Evolutionary conservation across 30 jellyfish, hydroid and myxozoan genomes (phyloP).

Genomic region (Aurelia aurita): DNA sequence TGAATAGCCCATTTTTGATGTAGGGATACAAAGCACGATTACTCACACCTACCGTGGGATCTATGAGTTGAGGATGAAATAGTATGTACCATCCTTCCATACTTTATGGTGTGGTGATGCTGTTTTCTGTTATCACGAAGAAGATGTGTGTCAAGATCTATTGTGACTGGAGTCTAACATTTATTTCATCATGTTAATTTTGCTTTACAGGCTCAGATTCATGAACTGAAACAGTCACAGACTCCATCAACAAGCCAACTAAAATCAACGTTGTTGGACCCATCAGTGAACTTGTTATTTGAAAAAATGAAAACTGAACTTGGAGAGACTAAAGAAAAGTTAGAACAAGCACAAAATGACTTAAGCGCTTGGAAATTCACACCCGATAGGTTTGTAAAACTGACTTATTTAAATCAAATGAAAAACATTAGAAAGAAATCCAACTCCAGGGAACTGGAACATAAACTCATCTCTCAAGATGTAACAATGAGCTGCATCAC

Average conservation of each 20-base stretch:
- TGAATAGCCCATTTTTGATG: too few relatives aligned
- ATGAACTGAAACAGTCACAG: conserved; percentile 95
- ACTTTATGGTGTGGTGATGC: too few relatives aligned
- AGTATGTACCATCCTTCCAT: too few relatives aligned
- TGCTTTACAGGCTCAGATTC: conserved; percentile 81
- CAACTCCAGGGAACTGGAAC: conserved; percentile 33
- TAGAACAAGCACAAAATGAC: conserved; percentile 99
- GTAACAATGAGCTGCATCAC: conserved; percentile 9
- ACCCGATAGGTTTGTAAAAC: conserved; percentile 95
- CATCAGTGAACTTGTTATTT: conserved; percentile 97
- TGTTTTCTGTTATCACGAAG: too few relatives aligned
- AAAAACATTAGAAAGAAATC: conserved; percentile 21
- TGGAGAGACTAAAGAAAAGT: conserved; percentile 93
- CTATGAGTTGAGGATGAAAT: too few relatives aligned
- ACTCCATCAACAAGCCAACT: conserved; percentile 96
- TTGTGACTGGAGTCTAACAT: too few relatives aligned
- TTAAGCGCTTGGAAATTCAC: conserved; percentile 99
- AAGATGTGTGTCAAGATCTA: too few relatives aligned
- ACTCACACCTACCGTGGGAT: too few relatives aligned
- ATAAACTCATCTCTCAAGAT: conserved; percentile 1
- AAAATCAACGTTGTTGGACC: conserved; percentile 88
- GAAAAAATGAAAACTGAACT: conserved; percentile 98
- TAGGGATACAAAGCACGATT: too few relatives aligned
- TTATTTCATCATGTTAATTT: too few relatives aligned
- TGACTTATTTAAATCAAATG: conserved; percentile 75